Evolutionary conservation across 2,888 invertebrate species (phyloP).

Genomic region (Panorpa germanica): DNA sequence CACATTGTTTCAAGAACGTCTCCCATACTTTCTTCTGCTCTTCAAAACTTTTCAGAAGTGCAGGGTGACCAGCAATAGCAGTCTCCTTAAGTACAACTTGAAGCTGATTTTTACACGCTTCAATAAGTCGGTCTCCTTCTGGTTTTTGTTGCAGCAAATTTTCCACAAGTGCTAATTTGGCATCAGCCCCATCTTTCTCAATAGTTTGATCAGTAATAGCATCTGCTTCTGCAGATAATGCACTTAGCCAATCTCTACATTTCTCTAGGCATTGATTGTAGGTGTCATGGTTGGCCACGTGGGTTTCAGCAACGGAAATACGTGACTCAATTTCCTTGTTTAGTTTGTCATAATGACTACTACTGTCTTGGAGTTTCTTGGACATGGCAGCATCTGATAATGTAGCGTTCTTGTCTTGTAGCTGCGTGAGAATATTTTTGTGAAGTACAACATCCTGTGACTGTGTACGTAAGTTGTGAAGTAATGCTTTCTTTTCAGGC

Average conservation of each 20-base stretch:
- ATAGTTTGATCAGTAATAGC: conserved; percentile 61
- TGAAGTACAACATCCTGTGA: conserved; percentile 76
- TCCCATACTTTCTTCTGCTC: conserved; percentile 58
- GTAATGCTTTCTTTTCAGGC: conserved; percentile 72
- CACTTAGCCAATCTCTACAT: conserved; percentile 63
- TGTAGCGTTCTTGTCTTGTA: conserved; percentile 63
- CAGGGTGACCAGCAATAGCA: conserved; percentile 54
- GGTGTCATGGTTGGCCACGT: conserved; percentile 64
- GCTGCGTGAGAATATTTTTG: conserved; percentile 62
- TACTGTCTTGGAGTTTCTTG: conserved; percentile 50
- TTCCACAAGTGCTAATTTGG: conserved; percentile 53
- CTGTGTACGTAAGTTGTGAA: conserved; percentile 62
- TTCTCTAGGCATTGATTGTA: conserved; percentile 68
- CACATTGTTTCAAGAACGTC: conserved; percentile 50
- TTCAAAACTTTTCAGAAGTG: conserved; percentile 51
- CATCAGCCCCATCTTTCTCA: conserved; percentile 61
- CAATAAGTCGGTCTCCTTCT: conserved; percentile 52
- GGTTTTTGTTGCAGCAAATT: conserved; percentile 52
- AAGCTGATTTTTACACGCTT: conserved; percentile 48
- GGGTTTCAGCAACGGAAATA: conserved; percentile 44
- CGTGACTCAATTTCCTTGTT: conserved; percentile 45
- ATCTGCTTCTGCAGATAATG: conserved; percentile 59
- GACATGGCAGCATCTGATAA: conserved; percentile 66
- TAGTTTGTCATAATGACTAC: conserved; percentile 49
- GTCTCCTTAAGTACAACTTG: conserved; percentile 59